Evolutionary conservation across 2,113 vertebrate species (phyloP).

Genomic region (Pteropus alecto): DNA sequence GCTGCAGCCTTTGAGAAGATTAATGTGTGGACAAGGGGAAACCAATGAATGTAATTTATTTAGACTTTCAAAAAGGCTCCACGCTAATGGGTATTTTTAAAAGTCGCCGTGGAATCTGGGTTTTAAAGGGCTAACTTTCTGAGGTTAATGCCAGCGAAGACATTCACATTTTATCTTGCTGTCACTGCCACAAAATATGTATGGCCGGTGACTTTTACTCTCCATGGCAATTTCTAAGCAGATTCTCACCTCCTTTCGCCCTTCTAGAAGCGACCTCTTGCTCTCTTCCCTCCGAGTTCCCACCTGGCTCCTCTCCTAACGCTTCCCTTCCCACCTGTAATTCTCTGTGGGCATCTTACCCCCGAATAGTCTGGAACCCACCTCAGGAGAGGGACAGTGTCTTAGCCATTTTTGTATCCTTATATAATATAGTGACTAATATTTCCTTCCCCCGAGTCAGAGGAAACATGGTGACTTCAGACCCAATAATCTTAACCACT

Average conservation of each 20-base stretch:
- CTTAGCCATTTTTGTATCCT: not conserved
- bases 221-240: not conserved
- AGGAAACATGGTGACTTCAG: not conserved
- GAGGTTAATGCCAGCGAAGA: not conserved
- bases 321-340: too few species aligned
- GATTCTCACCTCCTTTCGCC: not conserved
- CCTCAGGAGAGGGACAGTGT: not conserved
- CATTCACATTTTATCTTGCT: not conserved
- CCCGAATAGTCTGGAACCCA: not conserved
- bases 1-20: constrained; percentile 34
- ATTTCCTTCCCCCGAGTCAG: not conserved
- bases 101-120: not conserved
- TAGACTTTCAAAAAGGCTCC: constrained; percentile 48
- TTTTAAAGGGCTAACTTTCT: constrained; percentile 40
- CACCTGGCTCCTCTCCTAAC: not conserved
- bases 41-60: constrained; percentile 58
- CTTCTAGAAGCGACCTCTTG: not conserved
- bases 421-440: not conserved
- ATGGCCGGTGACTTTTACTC: not conserved
- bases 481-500: not conserved
- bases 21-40: constrained; percentile 48
- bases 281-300: not conserved
- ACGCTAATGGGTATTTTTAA: constrained; percentile 27
- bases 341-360: not conserved
- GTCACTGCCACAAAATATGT: not conserved